Evolutionary conservation across 2,113 vertebrate species (phyloP).

Genomic region (Nematolebias whitei): DNA sequence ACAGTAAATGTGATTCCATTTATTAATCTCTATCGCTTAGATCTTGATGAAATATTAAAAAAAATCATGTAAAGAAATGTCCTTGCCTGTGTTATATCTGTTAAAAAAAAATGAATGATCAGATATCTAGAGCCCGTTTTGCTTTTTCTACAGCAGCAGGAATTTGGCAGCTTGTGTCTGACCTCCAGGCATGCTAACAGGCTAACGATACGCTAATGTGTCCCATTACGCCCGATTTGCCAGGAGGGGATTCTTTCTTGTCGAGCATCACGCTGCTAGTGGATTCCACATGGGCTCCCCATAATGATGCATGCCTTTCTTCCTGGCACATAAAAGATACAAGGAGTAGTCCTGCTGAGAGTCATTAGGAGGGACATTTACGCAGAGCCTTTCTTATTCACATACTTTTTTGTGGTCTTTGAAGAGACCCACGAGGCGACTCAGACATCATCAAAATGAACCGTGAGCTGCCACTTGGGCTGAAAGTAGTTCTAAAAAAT

Average conservation of each 20-base stretch:
- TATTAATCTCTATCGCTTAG: constrained; percentile 16
- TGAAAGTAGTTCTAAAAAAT: constrained; percentile 38
- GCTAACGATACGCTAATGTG: constrained; percentile 82
- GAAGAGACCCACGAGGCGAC: constrained; percentile 65
- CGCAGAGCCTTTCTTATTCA: constrained; percentile 69
- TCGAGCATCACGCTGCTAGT: constrained; percentile 73
- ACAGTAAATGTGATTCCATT: constrained; percentile 3
- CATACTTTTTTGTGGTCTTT: constrained; percentile 72
- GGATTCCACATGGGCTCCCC: constrained; percentile 73
- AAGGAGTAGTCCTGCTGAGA: constrained; percentile 78
- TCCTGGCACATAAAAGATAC: constrained; percentile 78
- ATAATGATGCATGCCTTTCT: constrained; percentile 79
- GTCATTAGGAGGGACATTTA: constrained; percentile 81
- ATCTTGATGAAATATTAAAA: constrained; percentile 18
- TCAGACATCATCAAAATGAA: constrained; percentile 61
- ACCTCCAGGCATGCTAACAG: constrained; percentile 79
- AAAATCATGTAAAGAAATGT: constrained; percentile 16
- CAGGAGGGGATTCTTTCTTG: constrained; percentile 78
- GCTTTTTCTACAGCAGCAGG: constrained; percentile 58
- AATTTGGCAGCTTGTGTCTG: constrained; percentile 67
- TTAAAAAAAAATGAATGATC: constrained; percentile 60
- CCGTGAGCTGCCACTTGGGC: constrained; percentile 39
- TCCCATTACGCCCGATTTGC: constrained; percentile 81
- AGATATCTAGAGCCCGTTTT: constrained; percentile 51
- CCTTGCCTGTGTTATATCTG: constrained; percentile 34